Evolutionary conservation across 2,888 invertebrate species (phyloP).

Genomic region (Synanthedon myopaeformis): DNA sequence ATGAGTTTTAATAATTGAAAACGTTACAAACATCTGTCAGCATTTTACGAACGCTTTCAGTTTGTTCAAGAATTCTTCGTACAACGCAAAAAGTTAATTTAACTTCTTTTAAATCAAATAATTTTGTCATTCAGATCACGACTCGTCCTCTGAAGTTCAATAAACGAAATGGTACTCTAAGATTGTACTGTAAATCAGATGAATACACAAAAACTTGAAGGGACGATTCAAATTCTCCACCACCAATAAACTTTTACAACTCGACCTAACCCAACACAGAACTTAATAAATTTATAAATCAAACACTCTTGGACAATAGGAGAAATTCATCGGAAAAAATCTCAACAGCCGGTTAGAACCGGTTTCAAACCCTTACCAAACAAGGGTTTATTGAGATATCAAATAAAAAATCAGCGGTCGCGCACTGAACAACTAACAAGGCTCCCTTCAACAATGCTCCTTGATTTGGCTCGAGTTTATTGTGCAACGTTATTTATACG

Average conservation of each 20-base stretch:
- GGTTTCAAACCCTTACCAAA: conserved; percentile 45
- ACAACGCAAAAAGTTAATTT: too few relatives aligned
- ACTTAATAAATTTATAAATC: conserved; percentile 60
- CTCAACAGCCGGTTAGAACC: conserved; percentile 25
- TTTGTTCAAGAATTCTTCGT: too few relatives aligned
- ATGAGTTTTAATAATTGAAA: too few relatives aligned
- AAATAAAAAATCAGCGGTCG: conserved; percentile 67
- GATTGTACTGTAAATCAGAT: background rate
- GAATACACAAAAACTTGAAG: conserved; percentile 16
- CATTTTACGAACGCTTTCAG: too few relatives aligned
- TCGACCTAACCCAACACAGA: conserved; percentile 38
- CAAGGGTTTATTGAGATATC: conserved; percentile 65
- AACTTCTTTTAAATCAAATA: background rate
- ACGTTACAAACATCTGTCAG: too few relatives aligned
- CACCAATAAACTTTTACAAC: conserved; percentile 40
- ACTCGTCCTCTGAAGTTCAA: background rate
- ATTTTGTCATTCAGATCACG: background rate
- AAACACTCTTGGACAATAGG: conserved; percentile 33
- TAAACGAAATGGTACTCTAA: background rate
- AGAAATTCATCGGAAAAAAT: conserved; percentile 33
- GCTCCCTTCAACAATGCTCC: conserved; percentile 57
- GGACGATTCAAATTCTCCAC: conserved; percentile 21
- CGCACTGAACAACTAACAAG: conserved; percentile 52
- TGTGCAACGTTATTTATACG: conserved; percentile 66
- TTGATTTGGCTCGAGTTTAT: conserved; percentile 65